A percentile compares a stretch with the other conserved stretches of the same genome.
phyloP scores from a whole-genome alignment of 2,113 vertebrate species.

The Poecilia latipinna region DNA sequence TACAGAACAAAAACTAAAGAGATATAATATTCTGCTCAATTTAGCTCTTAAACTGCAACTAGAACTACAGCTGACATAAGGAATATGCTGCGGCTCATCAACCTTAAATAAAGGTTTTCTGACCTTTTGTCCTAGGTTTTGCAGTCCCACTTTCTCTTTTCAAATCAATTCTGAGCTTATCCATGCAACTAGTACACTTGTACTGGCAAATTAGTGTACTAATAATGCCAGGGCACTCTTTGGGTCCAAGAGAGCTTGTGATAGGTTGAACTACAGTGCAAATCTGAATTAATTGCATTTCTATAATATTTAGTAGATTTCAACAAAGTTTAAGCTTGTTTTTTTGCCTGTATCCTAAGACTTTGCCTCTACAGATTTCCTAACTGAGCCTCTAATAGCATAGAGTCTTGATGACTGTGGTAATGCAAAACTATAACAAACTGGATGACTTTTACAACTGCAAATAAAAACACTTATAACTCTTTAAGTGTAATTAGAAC shows the following conservation, averaged over 20 bases:
- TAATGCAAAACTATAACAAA: too few relatives aligned
- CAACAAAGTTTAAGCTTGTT: neutral
- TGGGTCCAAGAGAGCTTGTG: neutral
- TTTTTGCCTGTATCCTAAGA: too few relatives aligned
- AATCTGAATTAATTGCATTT: neutral
- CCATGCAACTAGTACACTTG: neutral
- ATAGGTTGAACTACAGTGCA: neutral
- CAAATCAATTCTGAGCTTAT: constrained; percentile 1
- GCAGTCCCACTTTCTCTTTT: neutral
- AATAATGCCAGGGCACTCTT: neutral
- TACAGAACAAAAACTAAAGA: too few relatives aligned
- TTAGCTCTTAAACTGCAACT: too few relatives aligned
- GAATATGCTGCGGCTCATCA: neutral
- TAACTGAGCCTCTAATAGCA: too few relatives aligned
- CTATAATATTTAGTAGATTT: neutral
- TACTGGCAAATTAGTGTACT: neutral
- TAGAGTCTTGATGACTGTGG: too few relatives aligned
- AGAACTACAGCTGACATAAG: too few relatives aligned
- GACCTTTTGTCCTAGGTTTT: constrained; percentile 4
- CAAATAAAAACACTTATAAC: too few relatives aligned
- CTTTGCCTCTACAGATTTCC: too few relatives aligned
- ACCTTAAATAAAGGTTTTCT: neutral
- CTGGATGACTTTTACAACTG: too few relatives aligned
- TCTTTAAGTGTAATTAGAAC: too few relatives aligned
- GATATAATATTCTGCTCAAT: too few relatives aligned